Evolutionary conservation across 2,113 vertebrate genomes (phyloP), one percentile per base, ranked within the genome.

Genomic region (Chlamydotis undulata): DNA sequence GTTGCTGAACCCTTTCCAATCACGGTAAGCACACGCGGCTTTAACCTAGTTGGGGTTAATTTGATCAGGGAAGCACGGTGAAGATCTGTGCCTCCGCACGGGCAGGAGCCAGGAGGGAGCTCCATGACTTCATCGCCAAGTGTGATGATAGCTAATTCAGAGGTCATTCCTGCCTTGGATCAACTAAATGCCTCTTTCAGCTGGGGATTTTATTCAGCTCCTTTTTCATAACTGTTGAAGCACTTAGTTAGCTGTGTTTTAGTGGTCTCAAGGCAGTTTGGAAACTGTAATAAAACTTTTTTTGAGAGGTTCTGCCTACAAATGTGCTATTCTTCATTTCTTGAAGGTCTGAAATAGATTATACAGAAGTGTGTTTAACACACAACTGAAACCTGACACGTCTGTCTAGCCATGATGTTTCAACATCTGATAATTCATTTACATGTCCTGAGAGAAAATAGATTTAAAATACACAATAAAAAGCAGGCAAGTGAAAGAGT

Each of bases 211-310:
- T 87, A 95, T 70, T 97, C 80, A 16, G 95, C 94, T 83, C 64
- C 90, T 97, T 96, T 97, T 97, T 97, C 95, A 80, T 94, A 94
- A 96, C 96, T 97, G 97, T 60, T 97, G 93, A 97, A 97, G 89
- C 96, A 96, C 97, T 97, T 96, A 97, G 90, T 95, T 97, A 97
- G 95, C 94, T 95, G 83, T 90, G 61, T 68, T 96, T 97, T 95
- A 97, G 93, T 93, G 90, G 93, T 96, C 96, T 97, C 94, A 28
- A 64, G 94, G 61, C 94, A 96, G 88, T 96, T 97, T 96, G 97
- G 97, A 97, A 98, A 98, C 64, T 89, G 91, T 75, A 98, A 96
- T 97, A 98, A 98, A 97, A 92, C 31, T 94, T 93, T 95, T 96
- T 92, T 95, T 94, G 90, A 93, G 49, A 64, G 35, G 41, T 93